Evolutionary conservation across 2,888 invertebrate genomes (phyloP).

Genomic region (Erannis defoliaria): DNA sequence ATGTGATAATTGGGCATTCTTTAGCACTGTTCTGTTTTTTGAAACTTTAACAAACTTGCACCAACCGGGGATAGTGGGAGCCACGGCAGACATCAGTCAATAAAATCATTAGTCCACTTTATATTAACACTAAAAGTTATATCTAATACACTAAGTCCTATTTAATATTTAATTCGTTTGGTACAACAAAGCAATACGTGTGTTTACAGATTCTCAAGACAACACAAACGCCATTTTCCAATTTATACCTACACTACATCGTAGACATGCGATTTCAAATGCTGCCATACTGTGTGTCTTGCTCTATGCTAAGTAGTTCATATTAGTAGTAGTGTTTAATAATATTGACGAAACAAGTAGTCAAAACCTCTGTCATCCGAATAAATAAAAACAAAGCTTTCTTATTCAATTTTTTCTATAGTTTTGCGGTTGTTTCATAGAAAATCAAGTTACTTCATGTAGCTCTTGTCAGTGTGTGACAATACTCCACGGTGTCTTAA

Average conservation of each 20-base stretch:
- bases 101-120: constrained; percentile 83
- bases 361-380: no score
- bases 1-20: constrained; percentile 2
- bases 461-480: no score
- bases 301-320: no score
- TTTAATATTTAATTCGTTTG: constrained; percentile 46
- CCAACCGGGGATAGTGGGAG: constrained; percentile 85
- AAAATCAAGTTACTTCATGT: no score
- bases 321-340: no score
- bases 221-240: constrained; percentile 82
- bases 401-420: no score
- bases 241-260: neutral
- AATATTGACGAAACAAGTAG: no score
- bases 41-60: constrained; percentile 45
- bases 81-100: constrained; percentile 86
- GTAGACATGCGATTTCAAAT: neutral
- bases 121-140: constrained; percentile 63
- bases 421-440: no score
- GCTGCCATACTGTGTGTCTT: no score
- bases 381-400: no score
- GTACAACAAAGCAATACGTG: constrained; percentile 61
- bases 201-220: constrained; percentile 78
- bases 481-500: no score
- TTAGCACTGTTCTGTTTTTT: constrained; percentile 6
- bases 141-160: constrained; percentile 49